Evolutionary conservation across 2,113 vertebrate genomes (phyloP).

Genomic region (Abramis brama): DNA sequence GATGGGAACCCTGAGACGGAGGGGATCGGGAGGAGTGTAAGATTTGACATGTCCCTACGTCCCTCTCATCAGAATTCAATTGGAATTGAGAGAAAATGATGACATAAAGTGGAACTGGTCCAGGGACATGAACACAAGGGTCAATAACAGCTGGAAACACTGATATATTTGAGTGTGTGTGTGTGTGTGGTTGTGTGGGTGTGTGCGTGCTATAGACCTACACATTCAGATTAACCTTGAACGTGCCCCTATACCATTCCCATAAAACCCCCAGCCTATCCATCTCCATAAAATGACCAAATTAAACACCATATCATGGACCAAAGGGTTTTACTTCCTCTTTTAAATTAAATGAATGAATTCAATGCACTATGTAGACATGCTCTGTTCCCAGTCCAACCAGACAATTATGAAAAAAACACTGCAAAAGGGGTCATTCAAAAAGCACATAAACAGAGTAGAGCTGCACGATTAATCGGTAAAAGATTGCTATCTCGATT

Average conservation of each 20-base stretch:
- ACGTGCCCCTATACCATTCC: neutral
- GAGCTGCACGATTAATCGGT: too few relatives aligned
- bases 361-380: neutral
- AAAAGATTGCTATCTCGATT: too few relatives aligned
- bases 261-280: neutral
- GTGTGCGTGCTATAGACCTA: neutral
- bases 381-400: neutral
- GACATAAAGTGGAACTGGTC: constrained; percentile 65
- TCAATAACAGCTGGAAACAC: constrained; percentile 56
- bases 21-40: constrained; percentile 15
- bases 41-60: constrained; percentile 50
- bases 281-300: neutral
- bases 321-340: neutral
- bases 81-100: constrained; percentile 74
- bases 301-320: neutral
- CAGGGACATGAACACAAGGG: constrained; percentile 60
- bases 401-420: constrained; percentile 11
- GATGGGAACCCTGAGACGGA: constrained; percentile 34
- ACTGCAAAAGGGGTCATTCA: neutral
- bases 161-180: neutral
- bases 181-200: neutral
- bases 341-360: neutral
- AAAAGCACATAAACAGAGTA: neutral
- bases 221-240: constrained; percentile 12
- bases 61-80: constrained; percentile 70